Evolutionary conservation across 1,140 invertebrate genomes (phyloP).

Genomic region (Eulimnadia texana): DNA sequence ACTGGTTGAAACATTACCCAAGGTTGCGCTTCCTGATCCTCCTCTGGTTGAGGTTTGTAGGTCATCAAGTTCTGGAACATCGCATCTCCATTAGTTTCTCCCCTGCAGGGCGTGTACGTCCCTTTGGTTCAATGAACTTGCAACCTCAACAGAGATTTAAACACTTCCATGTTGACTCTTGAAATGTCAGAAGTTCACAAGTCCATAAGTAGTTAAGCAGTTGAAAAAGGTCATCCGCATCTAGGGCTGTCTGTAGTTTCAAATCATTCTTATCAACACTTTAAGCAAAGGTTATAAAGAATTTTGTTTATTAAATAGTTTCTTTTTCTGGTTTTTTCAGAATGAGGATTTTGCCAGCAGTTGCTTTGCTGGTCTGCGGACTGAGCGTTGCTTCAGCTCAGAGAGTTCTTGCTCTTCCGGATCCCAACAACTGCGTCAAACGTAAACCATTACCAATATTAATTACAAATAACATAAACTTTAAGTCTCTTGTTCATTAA

Average conservation of each 20-base stretch:
- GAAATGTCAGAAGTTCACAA: too few relatives aligned
- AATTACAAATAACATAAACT: background rate
- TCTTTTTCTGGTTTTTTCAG: background rate
- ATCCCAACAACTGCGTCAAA: conserved; percentile 72
- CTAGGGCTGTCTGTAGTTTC: too few relatives aligned
- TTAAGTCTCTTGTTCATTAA: background rate
- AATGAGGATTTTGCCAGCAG: conserved; percentile 12
- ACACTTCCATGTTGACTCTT: too few relatives aligned
- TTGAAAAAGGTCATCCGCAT: too few relatives aligned
- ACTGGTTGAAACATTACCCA: background rate
- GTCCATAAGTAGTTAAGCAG: too few relatives aligned
- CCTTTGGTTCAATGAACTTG: background rate
- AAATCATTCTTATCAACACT: too few relatives aligned
- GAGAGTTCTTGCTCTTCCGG: conserved; percentile 65
- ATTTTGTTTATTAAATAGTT: too few relatives aligned
- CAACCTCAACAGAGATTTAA: too few relatives aligned
- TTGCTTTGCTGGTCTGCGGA: conserved; percentile 43
- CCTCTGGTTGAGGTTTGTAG: background rate
- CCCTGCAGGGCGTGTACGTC: background rate
- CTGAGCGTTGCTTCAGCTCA: conserved; percentile 54
- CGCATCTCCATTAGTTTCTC: background rate
- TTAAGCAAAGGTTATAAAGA: too few relatives aligned
- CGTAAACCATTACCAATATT: conserved; percentile 41
- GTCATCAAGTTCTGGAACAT: background rate
- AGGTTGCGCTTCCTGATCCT: background rate